phyloP scores from a whole-genome alignment of 2,797 vertebrate genomes.

The Halcyon smyrnensis region DNA sequence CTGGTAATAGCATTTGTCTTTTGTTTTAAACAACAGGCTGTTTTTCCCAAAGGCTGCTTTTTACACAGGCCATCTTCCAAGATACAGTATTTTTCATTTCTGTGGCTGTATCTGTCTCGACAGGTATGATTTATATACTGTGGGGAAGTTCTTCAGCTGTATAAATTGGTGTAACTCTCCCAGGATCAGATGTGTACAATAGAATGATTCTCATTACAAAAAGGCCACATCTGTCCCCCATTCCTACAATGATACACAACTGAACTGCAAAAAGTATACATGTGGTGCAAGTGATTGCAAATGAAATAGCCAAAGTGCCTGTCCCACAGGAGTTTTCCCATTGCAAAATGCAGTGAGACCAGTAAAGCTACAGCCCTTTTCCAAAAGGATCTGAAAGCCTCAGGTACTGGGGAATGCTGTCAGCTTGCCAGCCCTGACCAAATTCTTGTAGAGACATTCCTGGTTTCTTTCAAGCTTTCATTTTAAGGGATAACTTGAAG shows the following conservation, averaged over 20 bases:
- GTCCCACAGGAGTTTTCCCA: not conserved
- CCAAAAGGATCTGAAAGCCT: not conserved
- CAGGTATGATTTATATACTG: not conserved
- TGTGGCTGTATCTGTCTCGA: not conserved
- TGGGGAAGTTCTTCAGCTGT: not conserved
- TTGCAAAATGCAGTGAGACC: fast-evolving
- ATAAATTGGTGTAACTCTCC: not conserved
- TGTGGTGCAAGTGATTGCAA: not conserved
- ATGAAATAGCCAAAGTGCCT: not conserved
- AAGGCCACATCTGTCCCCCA: not conserved
- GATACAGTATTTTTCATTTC: not conserved
- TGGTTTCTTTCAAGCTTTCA: not conserved
- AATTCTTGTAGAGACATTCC: not conserved
- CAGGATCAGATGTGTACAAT: not conserved
- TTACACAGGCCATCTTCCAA: not conserved
- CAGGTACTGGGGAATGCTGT: not conserved
- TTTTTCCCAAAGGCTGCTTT: not conserved
- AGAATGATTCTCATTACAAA: not conserved
- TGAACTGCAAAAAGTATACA: not conserved
- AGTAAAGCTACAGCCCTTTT: not conserved
- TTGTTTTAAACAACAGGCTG: not conserved
- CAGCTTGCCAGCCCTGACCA: not conserved
- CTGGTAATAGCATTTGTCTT: not conserved
- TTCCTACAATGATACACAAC: fast-evolving
- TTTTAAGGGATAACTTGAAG: not conserved